These are phyloP conservation scores for Troides aeacus DNA, from an alignment of 2,888 invertebrate genomes.

Conservation along the genomic window DNA sequence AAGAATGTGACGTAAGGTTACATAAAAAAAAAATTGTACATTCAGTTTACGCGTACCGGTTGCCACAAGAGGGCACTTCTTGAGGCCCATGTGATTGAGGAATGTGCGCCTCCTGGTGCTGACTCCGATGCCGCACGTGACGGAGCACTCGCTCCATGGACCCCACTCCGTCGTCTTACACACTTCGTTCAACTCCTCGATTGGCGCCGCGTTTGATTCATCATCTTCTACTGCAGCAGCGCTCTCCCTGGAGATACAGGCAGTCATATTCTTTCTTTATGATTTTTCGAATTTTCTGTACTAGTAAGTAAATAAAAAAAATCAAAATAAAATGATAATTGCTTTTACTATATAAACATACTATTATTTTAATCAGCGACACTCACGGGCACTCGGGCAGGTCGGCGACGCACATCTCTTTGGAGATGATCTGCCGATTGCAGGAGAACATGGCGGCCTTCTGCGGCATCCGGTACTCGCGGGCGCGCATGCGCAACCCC, in stretches of 20 bases:
- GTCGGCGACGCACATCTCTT: conserved; percentile 93
- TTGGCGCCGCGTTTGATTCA: conserved; percentile 36
- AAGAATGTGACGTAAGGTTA: no score
- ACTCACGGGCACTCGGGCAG: conserved; percentile 87
- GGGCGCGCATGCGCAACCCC: conserved; percentile 88
- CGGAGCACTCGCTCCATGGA: conserved; percentile 92
- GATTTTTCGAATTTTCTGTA: no score
- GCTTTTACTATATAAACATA: no score
- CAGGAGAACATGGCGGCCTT: conserved; percentile 86
- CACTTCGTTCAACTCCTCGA: conserved; percentile 60
- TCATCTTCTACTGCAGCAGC: conserved; percentile 38
- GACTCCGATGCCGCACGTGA: conserved; percentile 89
- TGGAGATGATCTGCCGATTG: conserved; percentile 87
- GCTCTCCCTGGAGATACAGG: conserved; percentile 43
- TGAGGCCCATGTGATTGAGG: conserved; percentile 86
- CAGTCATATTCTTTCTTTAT: no score
- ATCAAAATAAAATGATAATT: no score
- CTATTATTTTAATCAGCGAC: not conserved
- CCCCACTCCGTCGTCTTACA: conserved; percentile 88
- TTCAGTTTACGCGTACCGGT: conserved; percentile 61
- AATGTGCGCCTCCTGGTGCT: conserved; percentile 88
- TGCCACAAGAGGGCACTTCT: conserved; percentile 89
- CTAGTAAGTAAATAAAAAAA: no score
- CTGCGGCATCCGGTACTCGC: conserved; percentile 85
- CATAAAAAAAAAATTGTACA: no score